These are phyloP conservation scores for Brachyopa scutellaris DNA, from an alignment of 2,888 invertebrate genomes.

Conservation along the genomic window DNA sequence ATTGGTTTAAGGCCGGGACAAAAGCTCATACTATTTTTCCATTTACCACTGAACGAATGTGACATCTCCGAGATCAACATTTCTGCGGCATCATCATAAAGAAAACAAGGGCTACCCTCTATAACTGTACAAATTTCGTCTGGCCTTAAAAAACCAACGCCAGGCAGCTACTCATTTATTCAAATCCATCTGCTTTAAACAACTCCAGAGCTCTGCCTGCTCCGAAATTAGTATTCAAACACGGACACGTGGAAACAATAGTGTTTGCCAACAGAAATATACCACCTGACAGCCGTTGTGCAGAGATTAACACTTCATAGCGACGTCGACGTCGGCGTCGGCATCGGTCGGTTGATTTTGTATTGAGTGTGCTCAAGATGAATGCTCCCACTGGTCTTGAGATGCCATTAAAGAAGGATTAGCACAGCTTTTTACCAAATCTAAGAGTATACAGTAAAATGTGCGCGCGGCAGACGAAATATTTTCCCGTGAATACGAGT, in stretches of 20 bases:
- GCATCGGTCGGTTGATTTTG: not conserved
- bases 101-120: no score
- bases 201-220: conserved; percentile 18
- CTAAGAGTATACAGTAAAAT: conserved; percentile 26
- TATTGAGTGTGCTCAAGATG: conserved; percentile 38
- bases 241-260: conserved; percentile 64
- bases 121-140: no score
- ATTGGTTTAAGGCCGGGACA: no score
- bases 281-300: conserved; percentile 61
- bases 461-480: conserved; percentile 18
- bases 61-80: no score
- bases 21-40: no score
- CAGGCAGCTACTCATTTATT: conserved; percentile 30
- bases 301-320: conserved; percentile 62
- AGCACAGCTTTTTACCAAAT: conserved; percentile 41
- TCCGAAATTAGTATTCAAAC: conserved; percentile 43
- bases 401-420: conserved; percentile 64
- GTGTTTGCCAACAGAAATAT: conserved; percentile 52
- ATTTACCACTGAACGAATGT: no score
- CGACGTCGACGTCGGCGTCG: not conserved
- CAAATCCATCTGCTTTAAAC: conserved; percentile 18
- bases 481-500: conserved; percentile 45
- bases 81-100: no score
- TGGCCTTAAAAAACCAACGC: no score
- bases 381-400: conserved; percentile 46